Evolutionary conservation across 2,113 vertebrate species (phyloP).

Genomic region (Ia io): DNA sequence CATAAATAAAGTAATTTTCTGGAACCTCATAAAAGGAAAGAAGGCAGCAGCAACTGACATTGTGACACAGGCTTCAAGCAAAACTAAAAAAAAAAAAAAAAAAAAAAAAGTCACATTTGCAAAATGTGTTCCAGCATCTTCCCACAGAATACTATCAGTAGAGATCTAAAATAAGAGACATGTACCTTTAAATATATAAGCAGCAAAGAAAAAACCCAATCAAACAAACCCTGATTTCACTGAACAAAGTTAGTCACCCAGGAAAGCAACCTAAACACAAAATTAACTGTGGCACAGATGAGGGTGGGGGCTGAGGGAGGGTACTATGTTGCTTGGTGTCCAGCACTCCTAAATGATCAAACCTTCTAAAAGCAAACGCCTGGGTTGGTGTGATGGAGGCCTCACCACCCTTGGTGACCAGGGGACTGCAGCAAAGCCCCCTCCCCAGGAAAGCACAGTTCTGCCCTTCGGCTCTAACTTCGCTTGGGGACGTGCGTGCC

Average conservation of each 20-base stretch:
- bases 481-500: not conserved
- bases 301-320: not conserved
- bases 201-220: conserved; percentile 52
- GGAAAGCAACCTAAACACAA: conserved; percentile 48
- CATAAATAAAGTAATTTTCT: conserved; percentile 83
- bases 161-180: conserved; percentile 70
- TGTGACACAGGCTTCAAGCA: conserved; percentile 82
- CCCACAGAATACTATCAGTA: conserved; percentile 75
- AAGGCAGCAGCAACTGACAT: conserved; percentile 79
- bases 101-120: conserved; percentile 77
- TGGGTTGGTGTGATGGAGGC: not conserved
- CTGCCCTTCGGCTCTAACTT: not conserved
- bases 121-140: conserved; percentile 80
- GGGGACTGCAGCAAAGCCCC: not conserved
- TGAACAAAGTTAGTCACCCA: conserved; percentile 56
- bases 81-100: conserved; percentile 69
- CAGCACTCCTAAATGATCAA: not conserved
- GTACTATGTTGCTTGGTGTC: not conserved
- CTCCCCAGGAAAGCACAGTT: not conserved
- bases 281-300: conserved; percentile 33
- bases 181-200: conserved; percentile 72
- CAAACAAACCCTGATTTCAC: conserved; percentile 68
- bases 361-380: not conserved
- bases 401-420: accelerated
- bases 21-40: conserved; percentile 74